These are phyloP conservation scores for Megaustenia siamemsis DNA, from an alignment of 2,888 invertebrate genomes.

Conservation along the genomic window DNA sequence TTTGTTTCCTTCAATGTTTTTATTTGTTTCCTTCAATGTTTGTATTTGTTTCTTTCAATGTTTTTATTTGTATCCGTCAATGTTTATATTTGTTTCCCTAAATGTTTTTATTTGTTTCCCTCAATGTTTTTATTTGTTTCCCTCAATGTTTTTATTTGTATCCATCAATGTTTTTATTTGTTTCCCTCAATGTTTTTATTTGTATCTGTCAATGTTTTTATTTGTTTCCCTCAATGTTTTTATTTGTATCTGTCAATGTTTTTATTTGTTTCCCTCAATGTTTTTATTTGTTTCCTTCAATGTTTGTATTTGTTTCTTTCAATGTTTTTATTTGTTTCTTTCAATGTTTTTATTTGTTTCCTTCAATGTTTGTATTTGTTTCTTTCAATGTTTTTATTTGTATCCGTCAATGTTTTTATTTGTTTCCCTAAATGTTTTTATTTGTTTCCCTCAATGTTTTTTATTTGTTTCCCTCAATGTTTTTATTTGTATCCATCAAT, in stretches of 20 bases:
- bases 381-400: neutral
- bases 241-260: neutral
- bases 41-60: slow-evolving; percentile 3
- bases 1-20: slow-evolving; percentile 25
- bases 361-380: neutral
- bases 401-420: neutral
- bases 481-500: too few species aligned
- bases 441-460: too few species aligned
- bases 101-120: slow-evolving; percentile 35
- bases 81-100: slow-evolving; percentile 31
- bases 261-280: neutral
- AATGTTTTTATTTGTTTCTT: neutral
- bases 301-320: neutral
- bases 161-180: slow-evolving; percentile 7
- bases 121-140: neutral
- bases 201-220: slow-evolving; percentile 3
- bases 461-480: too few species aligned
- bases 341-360: neutral
- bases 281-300: neutral
- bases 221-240: neutral
- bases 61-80: slow-evolving; percentile 36
- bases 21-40: slow-evolving; percentile 34
- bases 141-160: neutral
- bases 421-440: too few species aligned
- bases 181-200: slow-evolving; percentile 1